A percentile compares a stretch with the other conserved stretches of the same genome.
These are phyloP conservation scores for Neofelis nebulosa DNA, from an alignment of 2,113 vertebrate species.

Conservation along the genomic window DNA sequence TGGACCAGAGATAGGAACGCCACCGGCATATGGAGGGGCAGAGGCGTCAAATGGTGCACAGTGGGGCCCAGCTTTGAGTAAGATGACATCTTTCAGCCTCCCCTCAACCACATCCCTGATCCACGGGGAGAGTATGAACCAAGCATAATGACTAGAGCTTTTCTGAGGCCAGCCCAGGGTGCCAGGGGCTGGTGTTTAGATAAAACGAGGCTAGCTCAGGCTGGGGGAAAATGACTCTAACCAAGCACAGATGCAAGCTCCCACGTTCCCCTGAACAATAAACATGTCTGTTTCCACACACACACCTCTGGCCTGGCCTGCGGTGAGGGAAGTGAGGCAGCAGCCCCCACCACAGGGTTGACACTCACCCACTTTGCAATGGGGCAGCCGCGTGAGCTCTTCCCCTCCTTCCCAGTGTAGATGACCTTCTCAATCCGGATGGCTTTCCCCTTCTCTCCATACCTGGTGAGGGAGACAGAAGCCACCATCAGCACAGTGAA, in stretches of 20 bases:
- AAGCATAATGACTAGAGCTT: too few relatives aligned
- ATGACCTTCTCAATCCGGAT: constrained; percentile 97
- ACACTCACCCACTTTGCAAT: constrained; percentile 99
- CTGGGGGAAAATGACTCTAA: not conserved
- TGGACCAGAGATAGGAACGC: not conserved
- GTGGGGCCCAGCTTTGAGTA: not conserved
- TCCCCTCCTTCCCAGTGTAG: constrained; percentile 96
- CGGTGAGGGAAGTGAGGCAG: too few relatives aligned
- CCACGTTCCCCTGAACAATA: not conserved
- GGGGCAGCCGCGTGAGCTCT: constrained; percentile 97
- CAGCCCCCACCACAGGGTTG: too few relatives aligned
- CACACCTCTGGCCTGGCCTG: not conserved
- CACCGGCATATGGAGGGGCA: not conserved
- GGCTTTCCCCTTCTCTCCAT: constrained; percentile 96
- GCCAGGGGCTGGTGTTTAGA: not conserved
- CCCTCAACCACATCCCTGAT: not conserved
- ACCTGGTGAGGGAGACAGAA: constrained; percentile 84
- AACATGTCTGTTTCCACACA: not conserved
- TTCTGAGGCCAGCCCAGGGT: not conserved
- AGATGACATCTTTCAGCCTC: not conserved
- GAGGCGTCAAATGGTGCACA: not conserved
- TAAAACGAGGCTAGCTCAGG: not conserved
- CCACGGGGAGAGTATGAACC: not conserved
- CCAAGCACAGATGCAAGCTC: not conserved
- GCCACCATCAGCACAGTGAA: not conserved